Evolutionary conservation across 2,888 invertebrate genomes (phyloP), one percentile per base, ranked within the genome.

Genomic region (Amiota communis): DNA sequence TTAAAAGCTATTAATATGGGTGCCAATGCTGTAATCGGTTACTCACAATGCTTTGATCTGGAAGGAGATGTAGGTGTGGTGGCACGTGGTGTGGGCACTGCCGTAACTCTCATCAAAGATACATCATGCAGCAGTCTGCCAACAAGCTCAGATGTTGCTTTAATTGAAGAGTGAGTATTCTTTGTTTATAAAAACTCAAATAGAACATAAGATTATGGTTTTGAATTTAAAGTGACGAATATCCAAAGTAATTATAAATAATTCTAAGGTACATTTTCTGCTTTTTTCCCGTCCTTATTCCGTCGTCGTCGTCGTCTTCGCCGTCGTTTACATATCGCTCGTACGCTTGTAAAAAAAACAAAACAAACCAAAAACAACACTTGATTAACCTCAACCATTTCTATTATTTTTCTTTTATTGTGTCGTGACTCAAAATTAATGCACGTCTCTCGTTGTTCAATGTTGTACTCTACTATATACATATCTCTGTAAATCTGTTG

Each of bases 31-130:
- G 97, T 98, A 11, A 94, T 98, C 74, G 98, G 98, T 83, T 99
- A 98, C 88, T 93, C 94, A 69, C 98, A 98, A 88, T 96, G 95
- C 89, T 98, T 98, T 89, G 98, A 99, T 90, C 90, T 99, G 81
- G 98, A 99, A 90, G 98, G 98, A 0, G 98, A 98, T 89, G 97
- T 97, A 1, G 98, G 98, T 0, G 97, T 98, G 70, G 98, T 98
- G 1, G 98, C 97, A 0, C 92, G 99, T 78, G 98, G 98, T 12
- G 96, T 98, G 73, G 98, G 98, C 81, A 96, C 97, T 1, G 96
- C 96, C 0, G 95, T 96, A 0, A 94, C 94, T 0, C 90, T 97
- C 10, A 91, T 93, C 1, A 93, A 93, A 87, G 92, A 93, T 81
- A n/a, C n/a, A 17, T 87, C 89, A 20, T 36, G 36, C 36, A 88